Conservation (phyloP, 2,797 vertebrate genomes). For the Siniperca obscura region DNA sequence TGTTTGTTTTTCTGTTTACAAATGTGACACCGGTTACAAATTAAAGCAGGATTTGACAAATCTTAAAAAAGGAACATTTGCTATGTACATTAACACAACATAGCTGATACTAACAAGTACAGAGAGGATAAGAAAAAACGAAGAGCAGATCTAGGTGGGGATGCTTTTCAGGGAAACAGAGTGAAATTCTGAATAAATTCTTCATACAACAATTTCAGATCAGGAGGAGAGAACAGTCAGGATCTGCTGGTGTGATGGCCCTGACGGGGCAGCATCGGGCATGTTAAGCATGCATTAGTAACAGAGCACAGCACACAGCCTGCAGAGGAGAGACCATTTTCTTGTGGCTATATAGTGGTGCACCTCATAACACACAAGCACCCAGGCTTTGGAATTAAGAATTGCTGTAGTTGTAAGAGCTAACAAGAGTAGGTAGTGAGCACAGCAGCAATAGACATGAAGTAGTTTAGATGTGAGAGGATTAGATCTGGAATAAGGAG, state of each 20-base stretch:
- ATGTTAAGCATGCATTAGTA: constrained; percentile 19
- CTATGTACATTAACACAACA: not conserved
- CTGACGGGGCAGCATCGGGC: constrained; percentile 8
- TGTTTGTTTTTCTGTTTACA: constrained; percentile 31
- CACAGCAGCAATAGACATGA: not conserved
- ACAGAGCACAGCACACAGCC: constrained; percentile 12
- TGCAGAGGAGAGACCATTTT: not conserved
- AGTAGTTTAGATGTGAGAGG: not conserved
- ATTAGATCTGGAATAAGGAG: not conserved
- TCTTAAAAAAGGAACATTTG: not conserved
- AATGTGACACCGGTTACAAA: not conserved
- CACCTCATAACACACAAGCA: not conserved
- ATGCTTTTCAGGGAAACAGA: not conserved
- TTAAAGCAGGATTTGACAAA: not conserved
- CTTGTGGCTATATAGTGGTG: not conserved
- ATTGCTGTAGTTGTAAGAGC: not conserved
- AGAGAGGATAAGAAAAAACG: not conserved
- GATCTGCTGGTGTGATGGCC: constrained; percentile 20
- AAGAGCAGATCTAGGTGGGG: not conserved
- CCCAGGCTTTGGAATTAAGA: not conserved
- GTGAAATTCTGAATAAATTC: not conserved
- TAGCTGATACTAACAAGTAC: not conserved
- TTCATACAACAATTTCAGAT: constrained; percentile 5
- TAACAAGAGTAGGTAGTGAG: not conserved
- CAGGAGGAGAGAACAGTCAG: not conserved